phyloP scores from a whole-genome alignment of 2,113 vertebrate species.

The chimpanzee (Pan troglodytes) region DNA sequence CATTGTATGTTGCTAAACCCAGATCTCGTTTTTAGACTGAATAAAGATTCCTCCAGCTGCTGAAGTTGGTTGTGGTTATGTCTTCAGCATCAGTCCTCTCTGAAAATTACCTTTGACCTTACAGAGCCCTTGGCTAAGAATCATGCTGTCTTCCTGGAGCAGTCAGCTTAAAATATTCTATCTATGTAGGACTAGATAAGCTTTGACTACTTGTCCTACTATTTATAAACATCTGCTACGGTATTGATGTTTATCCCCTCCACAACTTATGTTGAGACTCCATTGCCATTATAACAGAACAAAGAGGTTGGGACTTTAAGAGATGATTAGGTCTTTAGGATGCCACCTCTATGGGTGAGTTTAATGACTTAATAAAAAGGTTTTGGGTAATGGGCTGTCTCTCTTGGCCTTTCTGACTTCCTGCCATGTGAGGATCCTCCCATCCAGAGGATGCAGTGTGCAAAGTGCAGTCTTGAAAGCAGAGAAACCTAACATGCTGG shows the following conservation, averaged over 20 bases:
- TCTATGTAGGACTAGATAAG: neutral
- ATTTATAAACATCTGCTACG: neutral
- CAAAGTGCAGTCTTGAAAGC: neutral
- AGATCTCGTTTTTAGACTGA: neutral
- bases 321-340: neutral
- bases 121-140: neutral
- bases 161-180: neutral
- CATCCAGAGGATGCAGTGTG: neutral
- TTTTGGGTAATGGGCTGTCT: neutral
- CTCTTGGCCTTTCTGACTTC: no score
- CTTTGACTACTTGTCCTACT: neutral
- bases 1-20: neutral
- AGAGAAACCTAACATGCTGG: neutral
- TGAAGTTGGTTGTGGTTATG: neutral
- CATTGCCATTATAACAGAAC: neutral
- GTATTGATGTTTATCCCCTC: neutral
- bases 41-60: neutral
- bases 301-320: neutral
- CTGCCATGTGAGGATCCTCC: no score
- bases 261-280: neutral
- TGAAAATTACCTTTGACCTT: neutral
- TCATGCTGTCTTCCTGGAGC: neutral
- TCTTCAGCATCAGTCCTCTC: neutral
- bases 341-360: accelerated
- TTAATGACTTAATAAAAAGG: neutral